Evolutionary conservation across 2,113 vertebrate species (phyloP).

Genomic region (Pygathrix nemaeus): DNA sequence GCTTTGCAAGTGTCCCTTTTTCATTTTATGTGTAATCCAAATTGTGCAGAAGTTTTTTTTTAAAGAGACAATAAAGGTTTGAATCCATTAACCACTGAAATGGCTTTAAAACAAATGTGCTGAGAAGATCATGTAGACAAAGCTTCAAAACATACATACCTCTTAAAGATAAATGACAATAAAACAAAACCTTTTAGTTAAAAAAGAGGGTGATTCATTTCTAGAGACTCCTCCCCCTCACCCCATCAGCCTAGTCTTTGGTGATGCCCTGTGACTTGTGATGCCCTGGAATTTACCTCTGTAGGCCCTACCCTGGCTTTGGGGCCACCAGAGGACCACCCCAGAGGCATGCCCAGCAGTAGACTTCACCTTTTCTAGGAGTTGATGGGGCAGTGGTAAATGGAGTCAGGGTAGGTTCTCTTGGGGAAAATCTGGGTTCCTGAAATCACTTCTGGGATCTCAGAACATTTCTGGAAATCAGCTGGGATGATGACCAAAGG

Average conservation of each 20-base stretch:
- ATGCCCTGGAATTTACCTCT: not conserved
- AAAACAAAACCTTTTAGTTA: not conserved
- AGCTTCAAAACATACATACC: not conserved
- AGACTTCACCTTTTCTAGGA: not conserved
- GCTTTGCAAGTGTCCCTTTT: conserved; percentile 30
- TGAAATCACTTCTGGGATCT: not conserved
- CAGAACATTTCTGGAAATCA: not conserved
- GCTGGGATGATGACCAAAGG: not conserved
- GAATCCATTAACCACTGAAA: not conserved
- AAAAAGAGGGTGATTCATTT: not conserved
- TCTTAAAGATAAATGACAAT: not conserved
- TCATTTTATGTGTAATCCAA: conserved; percentile 23
- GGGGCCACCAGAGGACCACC: not conserved
- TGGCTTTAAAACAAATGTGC: conserved; percentile 19
- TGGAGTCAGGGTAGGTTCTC: not conserved
- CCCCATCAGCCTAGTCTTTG: not conserved
- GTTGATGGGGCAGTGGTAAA: not conserved
- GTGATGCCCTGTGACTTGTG: not conserved
- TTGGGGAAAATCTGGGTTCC: not conserved
- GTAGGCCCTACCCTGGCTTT: not conserved
- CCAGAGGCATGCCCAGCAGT: not conserved
- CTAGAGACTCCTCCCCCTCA: not conserved
- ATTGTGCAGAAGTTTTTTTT: not conserved
- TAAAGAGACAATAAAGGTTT: conserved; percentile 38
- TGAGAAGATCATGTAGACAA: not conserved